Percentiles rank a stretch among this genome's conserved stretches.
phyloP scores from a whole-genome alignment of 2,113 vertebrate genomes.

The Scomber colias region DNA sequence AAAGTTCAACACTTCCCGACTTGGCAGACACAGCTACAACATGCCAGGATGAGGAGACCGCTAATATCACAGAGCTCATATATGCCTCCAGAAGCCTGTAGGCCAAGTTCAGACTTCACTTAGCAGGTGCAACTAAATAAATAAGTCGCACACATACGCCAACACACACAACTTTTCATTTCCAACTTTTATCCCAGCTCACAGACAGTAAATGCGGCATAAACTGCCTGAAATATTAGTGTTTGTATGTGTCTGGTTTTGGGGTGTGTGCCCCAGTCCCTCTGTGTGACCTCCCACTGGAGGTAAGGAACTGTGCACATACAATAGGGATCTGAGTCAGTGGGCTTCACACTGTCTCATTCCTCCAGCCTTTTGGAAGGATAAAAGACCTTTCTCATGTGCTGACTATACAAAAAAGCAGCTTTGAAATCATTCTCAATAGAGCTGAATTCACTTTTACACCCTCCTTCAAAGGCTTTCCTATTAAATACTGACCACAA shows the following conservation, averaged over 20 bases:
- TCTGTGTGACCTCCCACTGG: slow-evolving; percentile 44
- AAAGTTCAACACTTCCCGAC: slow-evolving; percentile 54
- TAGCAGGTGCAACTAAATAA: slow-evolving; percentile 7
- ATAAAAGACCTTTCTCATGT: slow-evolving; percentile 73
- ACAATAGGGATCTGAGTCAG: slow-evolving; percentile 58
- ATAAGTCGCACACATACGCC: slow-evolving; percentile 7
- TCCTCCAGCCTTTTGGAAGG: slow-evolving; percentile 50
- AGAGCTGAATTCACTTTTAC: slow-evolving; percentile 59
- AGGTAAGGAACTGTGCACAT: slow-evolving; percentile 40
- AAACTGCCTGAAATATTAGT: slow-evolving; percentile 35
- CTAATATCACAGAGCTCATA: slow-evolving; percentile 51
- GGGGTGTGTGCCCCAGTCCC: slow-evolving; percentile 10
- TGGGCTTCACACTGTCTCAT: slow-evolving; percentile 45
- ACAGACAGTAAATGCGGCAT: slow-evolving; percentile 36
- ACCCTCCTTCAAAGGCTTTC: slow-evolving; percentile 60
- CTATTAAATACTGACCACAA: slow-evolving; percentile 57
- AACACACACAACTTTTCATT: slow-evolving; percentile 20
- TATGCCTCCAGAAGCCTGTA: slow-evolving; percentile 32
- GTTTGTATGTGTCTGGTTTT: background rate
- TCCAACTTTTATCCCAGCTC: slow-evolving; percentile 48
- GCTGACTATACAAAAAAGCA: slow-evolving; percentile 69
- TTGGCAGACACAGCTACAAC: slow-evolving; percentile 23
- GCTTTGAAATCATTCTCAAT: slow-evolving; percentile 79
- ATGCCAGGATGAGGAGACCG: slow-evolving; percentile 56
- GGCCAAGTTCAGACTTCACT: slow-evolving; percentile 35